phyloP scores from a whole-genome alignment of 1,140 invertebrate species.

The Carposina sasakii region DNA sequence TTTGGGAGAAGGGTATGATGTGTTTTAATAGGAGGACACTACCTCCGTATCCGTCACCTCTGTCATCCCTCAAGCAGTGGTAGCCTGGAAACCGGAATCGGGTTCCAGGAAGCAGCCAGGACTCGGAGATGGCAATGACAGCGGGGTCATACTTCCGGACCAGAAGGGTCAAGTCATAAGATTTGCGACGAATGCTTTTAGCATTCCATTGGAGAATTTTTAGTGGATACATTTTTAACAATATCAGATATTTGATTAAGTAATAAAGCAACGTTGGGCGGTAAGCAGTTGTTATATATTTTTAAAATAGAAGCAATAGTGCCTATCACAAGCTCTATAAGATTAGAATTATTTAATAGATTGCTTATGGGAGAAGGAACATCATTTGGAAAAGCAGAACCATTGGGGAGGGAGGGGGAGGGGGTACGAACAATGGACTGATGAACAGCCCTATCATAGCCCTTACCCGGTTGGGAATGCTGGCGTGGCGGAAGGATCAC shows the following conservation, averaged over 20 bases:
- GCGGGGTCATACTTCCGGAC: neutral
- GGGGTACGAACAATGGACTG: neutral
- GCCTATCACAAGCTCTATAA: neutral
- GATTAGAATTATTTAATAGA: no score
- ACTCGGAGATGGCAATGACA: neutral
- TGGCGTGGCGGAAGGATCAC: neutral
- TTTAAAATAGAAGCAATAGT: neutral
- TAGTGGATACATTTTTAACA: neutral
- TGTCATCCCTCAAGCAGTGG: neutral
- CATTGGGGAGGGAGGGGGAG: neutral
- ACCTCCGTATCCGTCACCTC: constrained; percentile 1
- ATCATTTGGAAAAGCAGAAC: neutral
- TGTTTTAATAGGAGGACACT: neutral
- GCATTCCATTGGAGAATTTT: constrained; percentile 16
- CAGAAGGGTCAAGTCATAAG: constrained; percentile 4
- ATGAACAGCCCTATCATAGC: neutral
- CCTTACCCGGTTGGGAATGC: neutral
- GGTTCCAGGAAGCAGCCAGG: neutral
- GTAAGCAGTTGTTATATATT: neutral
- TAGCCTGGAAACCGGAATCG: neutral
- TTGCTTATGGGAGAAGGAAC: neutral
- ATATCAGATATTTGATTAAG: constrained; percentile 1
- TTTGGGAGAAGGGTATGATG: neutral
- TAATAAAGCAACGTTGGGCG: constrained; percentile 14
- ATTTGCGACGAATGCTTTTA: constrained; percentile 6